Base-by-base conservation (phyloP, 1,140 invertebrate genomes). In the Papilio xuthus region DNA sequence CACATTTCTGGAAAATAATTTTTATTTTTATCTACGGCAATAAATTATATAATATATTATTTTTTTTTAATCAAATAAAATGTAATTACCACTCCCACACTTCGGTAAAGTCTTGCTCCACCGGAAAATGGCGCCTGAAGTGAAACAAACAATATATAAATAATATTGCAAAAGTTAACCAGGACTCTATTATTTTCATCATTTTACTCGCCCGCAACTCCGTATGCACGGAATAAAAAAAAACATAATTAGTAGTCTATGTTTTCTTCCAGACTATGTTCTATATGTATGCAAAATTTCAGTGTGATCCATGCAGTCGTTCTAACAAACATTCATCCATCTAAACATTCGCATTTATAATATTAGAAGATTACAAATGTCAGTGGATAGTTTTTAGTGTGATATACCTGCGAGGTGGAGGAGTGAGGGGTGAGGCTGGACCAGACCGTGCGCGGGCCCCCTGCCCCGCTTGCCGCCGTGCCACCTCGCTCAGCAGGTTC, bases 401-500 rank as follows among this genome's bases (percentile, higher is more conserved):
- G n/a, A n/a, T n/a, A 3, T 12, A 80, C 79, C 76, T 80, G 75
- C 79, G 77, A 10, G 79, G 18, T 20, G 77, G 79, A 13, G 79
- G 79, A 2, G 79, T 77, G 23, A 37, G 41, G 4, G 75, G 78
- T 2, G 82, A 78, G 18, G 78, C 74, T 20, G 80, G 78, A 79
- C 72, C 71, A 72, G 83, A 69, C 78, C 28, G 81, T 41, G 77
- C 79, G 42, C 12, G 42, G 42, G 75, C 75, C 78, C 75, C 78
- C 74, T 7, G 82, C 73, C 37, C 79, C 81, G 82, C 80, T 79
- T 89, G 88, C 13, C 88, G 81, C 6, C 91, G 89, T 56, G 90
- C 86, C 73, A 93, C 92, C 81, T 93, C 92, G 23, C 88, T 84
- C 78, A 94, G 85, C 44, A 94, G 84, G 6, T 89, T 89, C 73